Base-by-base conservation (phyloP, 2,888 invertebrate genomes). In the Leucozona laternaria region DNA sequence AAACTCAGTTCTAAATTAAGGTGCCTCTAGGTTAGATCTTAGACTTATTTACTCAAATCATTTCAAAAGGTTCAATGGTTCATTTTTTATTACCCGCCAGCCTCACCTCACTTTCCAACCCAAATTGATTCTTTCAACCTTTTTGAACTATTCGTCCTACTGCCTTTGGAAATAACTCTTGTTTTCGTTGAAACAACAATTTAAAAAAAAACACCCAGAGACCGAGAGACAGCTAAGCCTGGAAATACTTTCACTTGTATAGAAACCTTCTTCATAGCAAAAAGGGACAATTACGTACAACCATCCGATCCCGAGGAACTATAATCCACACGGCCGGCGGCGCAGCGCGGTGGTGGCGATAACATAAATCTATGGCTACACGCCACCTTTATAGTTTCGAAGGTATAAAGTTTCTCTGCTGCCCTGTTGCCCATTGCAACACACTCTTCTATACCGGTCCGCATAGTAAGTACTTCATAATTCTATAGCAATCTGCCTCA, bases 241-340 rank as follows among this genome's bases (percentile, higher is more conserved):
- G 31, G 2, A 37, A 15, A 60, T 37, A 60, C 60, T 60, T 60
- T 60, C 60, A 60, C 60, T 60, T 60, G 22, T 22, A n/a, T n/a
- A 40, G 60, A 37, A 40, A 60, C 37, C 37, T 60, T 60, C 22
- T 60, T 20, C 22, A 37, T 15, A 37, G 17, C 37, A 60, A 60
- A 60, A 60, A 60, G 60, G 60, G 60, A 60, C 60, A 60, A 60
- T 60, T 60, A 60, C 37, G 17, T 31, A 34, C 6, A 34, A 58
- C 11, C 37, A 34, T 60, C 20, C 37, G 10, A 40, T 8, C 37
- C 58, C 37, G 37, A 15, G 37, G 15, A 60, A 22, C 20, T 40
- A 37, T 60, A 60, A 60, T 60, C 60, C 37, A 60, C 37, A 60
- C 57, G 3, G 31, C 34, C 11, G n/a, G 43, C 45, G 6, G 17